These are phyloP conservation scores for Ataeniobius toweri DNA, from an alignment of 2,797 vertebrate species.

Conservation along the genomic window DNA sequence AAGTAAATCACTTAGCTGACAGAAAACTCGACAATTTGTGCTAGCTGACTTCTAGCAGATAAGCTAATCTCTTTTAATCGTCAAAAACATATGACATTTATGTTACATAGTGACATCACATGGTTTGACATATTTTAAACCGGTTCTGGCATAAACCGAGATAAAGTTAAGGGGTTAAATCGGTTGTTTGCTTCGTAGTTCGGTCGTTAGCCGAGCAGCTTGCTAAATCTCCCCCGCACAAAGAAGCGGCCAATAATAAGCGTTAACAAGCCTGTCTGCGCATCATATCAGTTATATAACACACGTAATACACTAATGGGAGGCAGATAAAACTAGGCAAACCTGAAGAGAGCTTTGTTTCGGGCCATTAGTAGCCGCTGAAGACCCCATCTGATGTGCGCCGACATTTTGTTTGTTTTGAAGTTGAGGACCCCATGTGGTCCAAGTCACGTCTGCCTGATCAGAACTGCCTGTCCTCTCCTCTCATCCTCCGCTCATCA, in stretches of 20 bases:
- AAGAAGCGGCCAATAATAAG: rapidly evolving
- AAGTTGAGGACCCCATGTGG: constrained; percentile 54
- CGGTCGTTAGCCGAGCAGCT: constrained; percentile 16
- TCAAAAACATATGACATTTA: not conserved
- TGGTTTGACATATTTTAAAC: not conserved
- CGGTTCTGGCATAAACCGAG: rapidly evolving
- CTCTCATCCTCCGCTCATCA: too few species aligned
- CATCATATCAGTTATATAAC: not conserved
- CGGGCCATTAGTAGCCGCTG: constrained; percentile 51
- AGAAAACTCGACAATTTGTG: not conserved
- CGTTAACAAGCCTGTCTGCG: not conserved
- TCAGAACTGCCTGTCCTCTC: not conserved
- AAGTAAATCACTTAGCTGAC: not conserved
- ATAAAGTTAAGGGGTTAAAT: not conserved
- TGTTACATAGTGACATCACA: not conserved
- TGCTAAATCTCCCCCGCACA: too few species aligned
- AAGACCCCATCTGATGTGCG: constrained; percentile 72
- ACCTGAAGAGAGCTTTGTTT: constrained; percentile 60
- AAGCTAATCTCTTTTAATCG: rapidly evolving
- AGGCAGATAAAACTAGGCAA: constrained; percentile 1
- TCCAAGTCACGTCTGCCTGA: constrained; percentile 3
- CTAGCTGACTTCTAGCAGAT: constrained; percentile 5
- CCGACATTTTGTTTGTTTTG: constrained; percentile 85
- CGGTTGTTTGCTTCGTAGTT: constrained; percentile 13
- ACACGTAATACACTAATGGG: not conserved